Evolutionary conservation across 1,140 invertebrate species (phyloP), one percentile per base, ranked within the genome.

Genomic region (Trachymyrmex cornetzi): DNA sequence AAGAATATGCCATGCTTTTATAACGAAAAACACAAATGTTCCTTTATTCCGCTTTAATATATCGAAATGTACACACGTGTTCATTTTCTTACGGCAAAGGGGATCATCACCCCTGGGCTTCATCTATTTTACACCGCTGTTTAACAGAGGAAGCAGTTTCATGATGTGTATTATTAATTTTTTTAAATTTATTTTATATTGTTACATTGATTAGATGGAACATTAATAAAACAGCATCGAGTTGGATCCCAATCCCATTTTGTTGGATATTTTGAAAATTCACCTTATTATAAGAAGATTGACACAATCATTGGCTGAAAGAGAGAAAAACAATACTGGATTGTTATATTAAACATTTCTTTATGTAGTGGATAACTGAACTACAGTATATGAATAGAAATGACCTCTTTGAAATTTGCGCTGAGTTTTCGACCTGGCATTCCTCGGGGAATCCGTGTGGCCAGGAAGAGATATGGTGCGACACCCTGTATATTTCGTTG

Each of bases 401-500:
- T 27, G n/a, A 50, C 14, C 22, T 9, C 6, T 22, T 27, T 24
- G 7, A 61, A 50, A 74, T 48, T 48, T 50, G 11, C 38, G 38
- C 9, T 1, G n/a, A 63, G 16, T 75, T 75, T 61, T 59, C 34
- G 61, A 55, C 9, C 7, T n/a, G 48, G 9, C 19, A 44, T 79
- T 59, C 1, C 38, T 16, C 67, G 80, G 24, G 6, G 4, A 82
- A 61, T 74, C 34, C 27, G 24, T 44, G 55, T 24, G 24, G 12
- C 24, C 24, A 3, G 24, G 12, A 48, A 14, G 14, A 74, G 55
- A 74, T 82, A 59, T 3, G 7, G 19, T 16, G 24, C n/a, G 80
- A 84, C 69, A 75, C 27, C n/a, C 69, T 61, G 57, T 84, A 75
- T 19, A 74, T 74, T 84, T 75, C 55, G 80, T 84, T 67, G 69